Conservation (phyloP, 2,797 vertebrate genomes). For the Spatula versicolor region DNA sequence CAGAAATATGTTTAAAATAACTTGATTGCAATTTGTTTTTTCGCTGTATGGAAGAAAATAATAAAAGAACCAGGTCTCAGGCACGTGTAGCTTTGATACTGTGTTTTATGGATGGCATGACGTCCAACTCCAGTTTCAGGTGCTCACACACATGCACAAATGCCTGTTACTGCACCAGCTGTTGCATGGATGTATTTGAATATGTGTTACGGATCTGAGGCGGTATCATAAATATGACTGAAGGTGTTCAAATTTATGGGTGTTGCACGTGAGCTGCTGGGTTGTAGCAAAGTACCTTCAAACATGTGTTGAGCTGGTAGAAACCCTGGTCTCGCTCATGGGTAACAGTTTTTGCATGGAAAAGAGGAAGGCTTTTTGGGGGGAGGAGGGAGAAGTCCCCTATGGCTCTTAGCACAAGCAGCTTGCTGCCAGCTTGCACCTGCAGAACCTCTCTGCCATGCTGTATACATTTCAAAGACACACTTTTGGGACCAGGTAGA, state of each 20-base stretch:
- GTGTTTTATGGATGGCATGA: neutral
- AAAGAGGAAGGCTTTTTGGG: too few species aligned
- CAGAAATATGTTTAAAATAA: conserved; percentile 40
- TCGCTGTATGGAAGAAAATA: conserved; percentile 42
- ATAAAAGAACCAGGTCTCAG: conserved; percentile 44
- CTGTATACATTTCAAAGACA: rapidly evolving
- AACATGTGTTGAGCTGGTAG: rapidly evolving
- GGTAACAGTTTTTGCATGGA: neutral
- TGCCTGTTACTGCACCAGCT: neutral
- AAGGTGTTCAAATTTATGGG: neutral
- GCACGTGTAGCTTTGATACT: neutral
- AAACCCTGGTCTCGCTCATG: neutral
- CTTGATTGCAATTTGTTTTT: neutral
- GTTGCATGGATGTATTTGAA: neutral
- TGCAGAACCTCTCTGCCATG: rapidly evolving
- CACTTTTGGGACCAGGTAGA: rapidly evolving
- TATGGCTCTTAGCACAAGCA: rapidly evolving
- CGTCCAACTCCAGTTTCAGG: neutral
- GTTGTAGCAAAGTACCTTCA: neutral
- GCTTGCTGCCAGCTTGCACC: rapidly evolving
- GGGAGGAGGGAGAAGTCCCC: too few species aligned
- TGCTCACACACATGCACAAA: neutral
- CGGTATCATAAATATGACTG: neutral
- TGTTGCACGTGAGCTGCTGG: neutral
- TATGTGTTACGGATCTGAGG: neutral